Evolutionary conservation across 2,797 vertebrate genomes (phyloP), one percentile per base, ranked within the genome.

Genomic region (Acipenser oxyrinchus): DNA sequence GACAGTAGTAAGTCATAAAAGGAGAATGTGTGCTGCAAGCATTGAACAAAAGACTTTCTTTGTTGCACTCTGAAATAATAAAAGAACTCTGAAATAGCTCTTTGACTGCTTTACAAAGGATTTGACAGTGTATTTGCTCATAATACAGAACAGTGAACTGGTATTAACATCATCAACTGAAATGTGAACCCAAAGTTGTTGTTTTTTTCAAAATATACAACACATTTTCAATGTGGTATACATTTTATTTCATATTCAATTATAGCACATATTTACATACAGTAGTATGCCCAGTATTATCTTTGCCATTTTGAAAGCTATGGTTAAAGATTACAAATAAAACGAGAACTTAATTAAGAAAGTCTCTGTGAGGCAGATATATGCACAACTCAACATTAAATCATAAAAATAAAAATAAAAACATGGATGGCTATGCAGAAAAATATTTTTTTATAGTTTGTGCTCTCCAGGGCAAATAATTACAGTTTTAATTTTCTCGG

Each of bases 1-100:
- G 95, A 91, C 96, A 98, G 93, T 95, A 99, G 93, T 93, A 95
- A 98, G 94, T 96, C 94, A 94, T 83, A 89, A 82, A 94, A 90
- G 84, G 75, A 88, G 77, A 75, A 78, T 88, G 77, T 86, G 79
- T 85, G 84, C 82, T 78, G 83, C 87, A 89, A 87, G 91, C 79
- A 85, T 78, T 88, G 92, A 97, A 99, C 96, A 99, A 99, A 98
- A 97, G 95, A 89, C 91, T 92, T 95, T 96, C 93, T 91, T 90
- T 89, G 88, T 90, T 86, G 86, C 86, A 81, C 82, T 87, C 85
- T 83, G 78, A 84, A 85, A 90, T 89, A 90, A 91, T 90, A 90
- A 88, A 89, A 88, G 82, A 89, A 90, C 88, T 84, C 86, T 82
- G 80, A 88, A 90, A 89, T 88, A 89, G 88, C 87, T 87, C 86